A percentile compares a stretch with the other conserved stretches of the same genome.
Evolutionary conservation across 2,888 invertebrate genomes (phyloP).

Genomic region (Plutella xylostella): DNA sequence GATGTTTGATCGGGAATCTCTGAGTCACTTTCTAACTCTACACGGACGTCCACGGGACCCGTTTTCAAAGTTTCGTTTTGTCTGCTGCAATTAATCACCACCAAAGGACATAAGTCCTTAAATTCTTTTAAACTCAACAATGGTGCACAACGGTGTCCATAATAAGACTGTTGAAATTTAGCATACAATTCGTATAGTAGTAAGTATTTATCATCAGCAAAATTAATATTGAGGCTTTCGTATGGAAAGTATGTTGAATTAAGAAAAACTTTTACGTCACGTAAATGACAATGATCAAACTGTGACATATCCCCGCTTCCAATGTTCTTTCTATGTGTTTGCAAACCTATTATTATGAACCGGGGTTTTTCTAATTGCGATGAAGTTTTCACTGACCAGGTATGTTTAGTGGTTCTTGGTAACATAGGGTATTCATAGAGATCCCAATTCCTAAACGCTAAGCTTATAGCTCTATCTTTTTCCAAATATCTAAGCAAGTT

Average conservation of each 20-base stretch:
- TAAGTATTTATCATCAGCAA: conserved; percentile 1
- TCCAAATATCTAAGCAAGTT: conserved; percentile 13
- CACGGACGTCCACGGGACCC: neutral
- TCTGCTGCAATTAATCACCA: conserved; percentile 23
- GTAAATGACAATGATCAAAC: conserved; percentile 22
- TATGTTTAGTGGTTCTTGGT: conserved; percentile 25
- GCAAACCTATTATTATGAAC: conserved; percentile 32
- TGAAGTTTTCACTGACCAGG: conserved; percentile 28
- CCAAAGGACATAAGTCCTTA: conserved; percentile 20
- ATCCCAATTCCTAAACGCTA: conserved; percentile 33
- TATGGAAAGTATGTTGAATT: conserved; percentile 12
- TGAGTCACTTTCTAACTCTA: conserved; percentile 2
- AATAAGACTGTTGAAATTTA: conserved; percentile 14
- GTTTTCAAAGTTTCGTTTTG: conserved; percentile 2
- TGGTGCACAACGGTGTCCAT: conserved; percentile 11
- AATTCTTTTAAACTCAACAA: conserved; percentile 16
- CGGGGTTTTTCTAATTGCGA: conserved; percentile 32
- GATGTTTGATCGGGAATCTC: conserved; percentile 3
- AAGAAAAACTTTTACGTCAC: conserved; percentile 9
- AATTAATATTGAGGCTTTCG: conserved; percentile 9
- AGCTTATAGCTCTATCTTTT: conserved; percentile 26
- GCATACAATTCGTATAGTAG: conserved; percentile 11
- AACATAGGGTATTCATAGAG: conserved; percentile 32
- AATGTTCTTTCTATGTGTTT: conserved; percentile 32
- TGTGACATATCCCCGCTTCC: conserved; percentile 17